Base-by-base conservation (phyloP, 1,140 invertebrate genomes). In the Condylostylus longicornis region DNA sequence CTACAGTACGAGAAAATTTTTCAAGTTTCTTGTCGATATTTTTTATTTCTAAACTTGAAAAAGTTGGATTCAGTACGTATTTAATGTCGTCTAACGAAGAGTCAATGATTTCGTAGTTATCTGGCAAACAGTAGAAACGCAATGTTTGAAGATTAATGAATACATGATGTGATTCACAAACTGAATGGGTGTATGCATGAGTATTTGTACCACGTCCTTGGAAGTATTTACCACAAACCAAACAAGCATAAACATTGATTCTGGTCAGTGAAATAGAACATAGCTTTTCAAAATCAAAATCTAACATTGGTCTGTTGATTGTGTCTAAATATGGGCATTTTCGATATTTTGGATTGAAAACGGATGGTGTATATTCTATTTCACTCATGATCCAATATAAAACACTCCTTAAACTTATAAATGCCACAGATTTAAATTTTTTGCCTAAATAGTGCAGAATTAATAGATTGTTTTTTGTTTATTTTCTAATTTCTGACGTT, bases 221-320 rank as follows among this genome's bases (percentile, higher is more conserved):
- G 57, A 98, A 99, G 62, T 99, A 99, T 68, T 98, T 98, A 15
- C 96, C 96, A 65, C 96, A 99, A 2, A 99, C 91, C 21, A 99
- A 68, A 61, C 96, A 99, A n/a, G 94, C 95, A 64, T 99, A 99
- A 17, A 98, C 94, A 71, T 99, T 99, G 36, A 98, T 94, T 54
- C 96, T 79, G 1, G 93, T 97, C 28, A 99, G 62, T 3, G 94
- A 97, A 15, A 99, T 81, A 1, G 93, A 98, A 61, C 96, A 99
- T 4, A 99, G 64, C 62, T 99, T 99, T 62, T 99, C 96, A 72
- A 99, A 99, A 69, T 99, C 96, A 72, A 99, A 99, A 67, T 99
- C 96, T 33, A 99, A 65, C 45, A 97, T 78, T 57, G 93, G 88
- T 33, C 91, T 72, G 63, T 97, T 95, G 30, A 97, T 97, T 13